Evolutionary conservation across 2,113 vertebrate species (phyloP), one percentile per base, ranked within the genome.

Genomic region (Amphiprion ocellaris): DNA sequence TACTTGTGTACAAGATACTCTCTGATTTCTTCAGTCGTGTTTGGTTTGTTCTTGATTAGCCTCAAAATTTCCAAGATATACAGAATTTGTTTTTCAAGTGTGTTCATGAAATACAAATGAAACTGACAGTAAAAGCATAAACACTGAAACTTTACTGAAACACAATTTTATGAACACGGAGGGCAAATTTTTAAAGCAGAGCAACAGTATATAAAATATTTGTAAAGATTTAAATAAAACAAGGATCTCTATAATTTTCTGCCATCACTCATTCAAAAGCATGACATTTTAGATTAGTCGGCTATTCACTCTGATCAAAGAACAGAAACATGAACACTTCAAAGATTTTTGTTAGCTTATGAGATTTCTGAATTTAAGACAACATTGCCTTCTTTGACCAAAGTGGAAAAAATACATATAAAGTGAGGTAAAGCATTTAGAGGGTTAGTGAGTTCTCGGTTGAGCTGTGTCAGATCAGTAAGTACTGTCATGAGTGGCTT

Each of bases 21-120:
- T 56, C 62, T 5, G 1, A 66, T 72, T 60, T 72, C 50, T 23
- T 67, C 37, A 63, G 49, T 60, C 46, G 71, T 41, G 46, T 77
- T 69, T 72, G 59, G 66, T 81, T 81, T 70, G 54, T 19, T 53
- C 3, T 65, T 39, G 8, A 8, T 49, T 41, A 4, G 5, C 54
- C 33, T 70, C 1, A 59, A 44, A 12, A 37, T 37, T 16, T 28
- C n/a, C 10, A 16, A 21, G 41, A 44, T 44, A 44, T 10, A 10
- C 33, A 37, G 8, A 37, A 37, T 44, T 15, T 14, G 12, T 44
- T 0, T 50, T 15, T 37, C 0, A 21, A 16, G 3, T 33, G 16
- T 55, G 10, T 33, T 19, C 1, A 23, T 19, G 5, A 16, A 12
- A 67, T 58, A 23, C 24, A 19, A n/a, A 41, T 30, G 41, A 56